phyloP scores from a whole-genome alignment of 2,888 invertebrate species.

The Aphidoletes aphidimyza region DNA sequence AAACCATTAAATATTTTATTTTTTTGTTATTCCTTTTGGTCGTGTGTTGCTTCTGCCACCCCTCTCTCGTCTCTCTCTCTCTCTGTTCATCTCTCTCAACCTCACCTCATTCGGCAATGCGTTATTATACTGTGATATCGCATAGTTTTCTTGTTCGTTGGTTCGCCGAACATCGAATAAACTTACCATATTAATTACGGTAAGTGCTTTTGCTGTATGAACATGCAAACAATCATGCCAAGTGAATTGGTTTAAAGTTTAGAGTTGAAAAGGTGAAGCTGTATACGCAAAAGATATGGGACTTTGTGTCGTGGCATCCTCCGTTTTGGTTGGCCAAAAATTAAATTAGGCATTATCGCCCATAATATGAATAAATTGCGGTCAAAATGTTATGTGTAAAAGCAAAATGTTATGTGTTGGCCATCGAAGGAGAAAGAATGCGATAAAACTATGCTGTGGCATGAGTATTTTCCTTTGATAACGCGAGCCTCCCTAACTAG shows the following conservation, averaged over 20 bases:
- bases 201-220: constrained; percentile 7
- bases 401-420: background rate
- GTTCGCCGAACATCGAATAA: constrained; percentile 15
- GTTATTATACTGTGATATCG: background rate
- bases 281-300: background rate
- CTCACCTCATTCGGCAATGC: background rate
- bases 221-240: constrained; percentile 4
- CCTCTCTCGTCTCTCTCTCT: constrained; percentile 33
- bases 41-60: background rate
- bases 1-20: constrained; percentile 38
- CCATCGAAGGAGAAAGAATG: background rate
- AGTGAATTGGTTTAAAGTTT: constrained; percentile 25
- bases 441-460: background rate
- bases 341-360: constrained; percentile 5
- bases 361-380: constrained; percentile 35
- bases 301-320: background rate
- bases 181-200: constrained; percentile 48
- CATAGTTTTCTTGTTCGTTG: constrained; percentile 31
- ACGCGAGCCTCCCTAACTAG: no score
- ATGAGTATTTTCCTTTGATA: background rate
- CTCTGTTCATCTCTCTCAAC: background rate
- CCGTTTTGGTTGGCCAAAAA: background rate
- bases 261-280: constrained; percentile 12
- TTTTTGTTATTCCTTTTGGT: background rate
- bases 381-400: constrained; percentile 9